These are phyloP conservation scores for Drosophila kambysellisi DNA, from an alignment of 2,888 invertebrate genomes.

Conservation along the genomic window DNA sequence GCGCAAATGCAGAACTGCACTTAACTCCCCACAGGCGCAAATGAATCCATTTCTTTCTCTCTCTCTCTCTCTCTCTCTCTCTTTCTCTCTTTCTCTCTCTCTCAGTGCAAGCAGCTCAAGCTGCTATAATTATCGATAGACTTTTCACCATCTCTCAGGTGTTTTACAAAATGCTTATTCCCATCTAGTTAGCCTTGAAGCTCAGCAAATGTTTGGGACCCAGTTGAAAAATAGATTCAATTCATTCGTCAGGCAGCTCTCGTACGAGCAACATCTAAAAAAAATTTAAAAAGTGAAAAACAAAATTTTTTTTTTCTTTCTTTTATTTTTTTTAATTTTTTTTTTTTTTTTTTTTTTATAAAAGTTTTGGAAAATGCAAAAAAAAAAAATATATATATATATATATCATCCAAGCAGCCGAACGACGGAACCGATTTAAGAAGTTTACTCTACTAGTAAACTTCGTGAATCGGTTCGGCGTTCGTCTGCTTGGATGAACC, in stretches of 20 bases:
- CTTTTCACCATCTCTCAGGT: background rate
- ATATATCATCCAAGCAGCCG: too few relatives aligned
- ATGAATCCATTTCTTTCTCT: background rate
- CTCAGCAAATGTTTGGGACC: too few relatives aligned
- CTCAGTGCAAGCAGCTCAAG: conserved; percentile 8
- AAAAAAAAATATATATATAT: background rate
- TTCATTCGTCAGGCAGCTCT: conserved; percentile 4
- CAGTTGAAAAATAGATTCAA: too few relatives aligned
- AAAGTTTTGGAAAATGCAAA: too few relatives aligned
- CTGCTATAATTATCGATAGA: background rate
- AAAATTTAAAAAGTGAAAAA: background rate
- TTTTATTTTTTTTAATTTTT: background rate
- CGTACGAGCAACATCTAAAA: conserved; percentile 1
- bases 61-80: background rate
- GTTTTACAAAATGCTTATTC: background rate
- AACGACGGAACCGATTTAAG: too few relatives aligned
- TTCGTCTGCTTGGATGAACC: too few relatives aligned
- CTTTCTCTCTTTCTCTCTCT: background rate
- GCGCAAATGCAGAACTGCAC: background rate
- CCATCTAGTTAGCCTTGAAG: conserved; percentile 18
- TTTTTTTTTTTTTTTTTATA: background rate
- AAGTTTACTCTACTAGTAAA: too few relatives aligned
- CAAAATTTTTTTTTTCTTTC: background rate
- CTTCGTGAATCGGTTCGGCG: too few relatives aligned
- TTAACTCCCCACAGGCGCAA: background rate